Base-by-base conservation (phyloP, 2,797 vertebrate genomes). In the Xiphorhynchus erythropygius region DNA sequence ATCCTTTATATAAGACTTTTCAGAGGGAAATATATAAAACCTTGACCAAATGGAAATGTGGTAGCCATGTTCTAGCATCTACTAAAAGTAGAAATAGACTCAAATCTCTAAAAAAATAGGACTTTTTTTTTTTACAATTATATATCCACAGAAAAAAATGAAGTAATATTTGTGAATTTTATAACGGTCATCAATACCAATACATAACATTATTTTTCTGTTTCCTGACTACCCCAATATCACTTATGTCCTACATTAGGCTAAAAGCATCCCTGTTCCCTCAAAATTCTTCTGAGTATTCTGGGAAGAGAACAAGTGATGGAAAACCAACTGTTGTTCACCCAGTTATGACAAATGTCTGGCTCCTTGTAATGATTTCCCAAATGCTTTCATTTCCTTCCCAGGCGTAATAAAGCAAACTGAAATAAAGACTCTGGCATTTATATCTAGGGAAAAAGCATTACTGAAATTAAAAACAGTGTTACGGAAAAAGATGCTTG, bases 381-480 rank as follows among this genome's bases (percentile, higher is more conserved):
- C 14, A 85, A 73, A 84, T 64, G 44, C 52, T 87, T 93, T 91
- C 13, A 41, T 85, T 92, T 93, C 32, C 42, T 91, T 76, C 23
- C 49, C 2, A 37, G 41, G 59, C 11, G 70, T 49, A 77, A 89
- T 77, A 86, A 93, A 95, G 22, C 32, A 90, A 89, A 62, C 11
- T 1, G 3, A 67, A 87, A 89, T 65, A 82, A 76, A 56, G 39
- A 60, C 47, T 73, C 73, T 85, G 76, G 3, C 71, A 83, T 73
- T 89, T n/a, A 67, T 59, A 67, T 74, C 49, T 49, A 76, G 32
- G 17, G 32, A 83, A 27, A 92, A 84, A 52, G 53, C 56, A 87
- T 89, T 89, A 67, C 14, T 89, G 71, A 92, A 91, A 95, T 94
- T 83, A 93, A 90, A 84, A 95, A 37, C 22, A 46, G 12, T 46